Evolutionary conservation across 2,113 vertebrate species (phyloP), one percentile per base, ranked within the genome.

Genomic region (Mesitornis unicolor): DNA sequence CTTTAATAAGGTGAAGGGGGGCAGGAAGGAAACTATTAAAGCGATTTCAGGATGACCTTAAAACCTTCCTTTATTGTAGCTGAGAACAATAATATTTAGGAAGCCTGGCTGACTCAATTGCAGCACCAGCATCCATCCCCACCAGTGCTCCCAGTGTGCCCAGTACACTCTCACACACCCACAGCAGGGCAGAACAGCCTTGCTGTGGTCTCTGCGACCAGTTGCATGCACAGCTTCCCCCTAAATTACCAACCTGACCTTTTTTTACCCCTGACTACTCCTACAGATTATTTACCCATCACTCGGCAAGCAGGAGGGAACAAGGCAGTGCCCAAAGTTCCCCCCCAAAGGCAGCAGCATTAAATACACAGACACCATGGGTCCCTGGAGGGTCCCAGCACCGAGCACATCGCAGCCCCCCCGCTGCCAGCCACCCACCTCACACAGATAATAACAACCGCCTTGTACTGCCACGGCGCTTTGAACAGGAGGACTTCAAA

Each of bases 171-270:
- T n/a, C n/a, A n/a, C n/a, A n/a, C n/a, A n/a, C n/a, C 60, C 14
- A 1, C 64, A 14, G 35, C 43, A 3, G 43, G 9, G 53, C 42
- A 28, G 11, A 19, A 3, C 48, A 31, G 28, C 33, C 35, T 8
- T 5, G 48, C 56, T 8, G 19, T 0, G 1, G 10, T 2, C 64
- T 16, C 35, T 10, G 48, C 7, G 2, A 7, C 29, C 36, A 13
- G 25, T 3, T 1, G 0, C 13, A 13, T 13, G 1, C 68, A 3
- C 3, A 24, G 3, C 77, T 36, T 11, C 8, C 53, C 59, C 50
- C 50, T 16, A 1, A 4, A 2, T 5, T 0, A 0, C 19, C 2
- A 21, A 7, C 38, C 56, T 1, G 0, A 10, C 35, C 25, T n/a
- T 0, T 33, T 21, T 60, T n/a, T n/a, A n/a, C 47, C 11, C 2